Conservation (phyloP, 2,888 invertebrate species). For the Lissocephala sabroskyi region DNA sequence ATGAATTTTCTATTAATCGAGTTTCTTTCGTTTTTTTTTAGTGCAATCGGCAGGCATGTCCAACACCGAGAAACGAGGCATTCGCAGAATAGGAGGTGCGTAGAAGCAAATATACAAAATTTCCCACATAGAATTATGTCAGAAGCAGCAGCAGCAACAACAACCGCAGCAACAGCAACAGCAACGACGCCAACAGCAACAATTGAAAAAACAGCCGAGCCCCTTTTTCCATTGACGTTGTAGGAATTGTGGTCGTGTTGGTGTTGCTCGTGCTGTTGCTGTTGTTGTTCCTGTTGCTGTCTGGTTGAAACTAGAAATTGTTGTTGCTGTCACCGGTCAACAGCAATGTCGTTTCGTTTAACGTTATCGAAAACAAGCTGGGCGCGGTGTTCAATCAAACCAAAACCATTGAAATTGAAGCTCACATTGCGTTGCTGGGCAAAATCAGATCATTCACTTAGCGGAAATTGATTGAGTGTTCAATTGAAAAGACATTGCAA, state of each 20-base stretch:
- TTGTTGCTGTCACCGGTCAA: too few species aligned
- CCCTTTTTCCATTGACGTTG: conserved; percentile 13
- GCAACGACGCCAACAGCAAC: too few species aligned
- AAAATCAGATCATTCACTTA: conserved; percentile 28
- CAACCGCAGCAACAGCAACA: too few species aligned
- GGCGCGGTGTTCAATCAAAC: not conserved
- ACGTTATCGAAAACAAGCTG: too few species aligned
- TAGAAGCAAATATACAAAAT: conserved; percentile 20
- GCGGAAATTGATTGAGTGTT: conserved; percentile 16
- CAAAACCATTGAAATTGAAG: not conserved
- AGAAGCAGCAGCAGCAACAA: too few species aligned
- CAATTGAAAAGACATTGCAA: conserved; percentile 14
- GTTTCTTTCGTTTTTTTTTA: conserved; percentile 10
- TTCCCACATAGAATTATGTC: too few species aligned
- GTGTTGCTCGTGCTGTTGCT: not conserved
- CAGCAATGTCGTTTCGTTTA: conserved; percentile 1
- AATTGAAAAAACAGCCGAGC: too few species aligned
- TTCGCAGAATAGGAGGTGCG: conserved; percentile 66
- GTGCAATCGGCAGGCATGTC: conserved; percentile 58
- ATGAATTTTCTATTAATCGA: too few species aligned
- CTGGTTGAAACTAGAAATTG: too few species aligned
- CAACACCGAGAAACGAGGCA: conserved; percentile 66
- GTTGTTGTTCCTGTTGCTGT: too few species aligned
- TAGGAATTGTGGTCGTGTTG: not conserved
- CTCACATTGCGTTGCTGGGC: not conserved